Conservation (phyloP, 2,113 vertebrate genomes). For the Nibea coibor region DNA sequence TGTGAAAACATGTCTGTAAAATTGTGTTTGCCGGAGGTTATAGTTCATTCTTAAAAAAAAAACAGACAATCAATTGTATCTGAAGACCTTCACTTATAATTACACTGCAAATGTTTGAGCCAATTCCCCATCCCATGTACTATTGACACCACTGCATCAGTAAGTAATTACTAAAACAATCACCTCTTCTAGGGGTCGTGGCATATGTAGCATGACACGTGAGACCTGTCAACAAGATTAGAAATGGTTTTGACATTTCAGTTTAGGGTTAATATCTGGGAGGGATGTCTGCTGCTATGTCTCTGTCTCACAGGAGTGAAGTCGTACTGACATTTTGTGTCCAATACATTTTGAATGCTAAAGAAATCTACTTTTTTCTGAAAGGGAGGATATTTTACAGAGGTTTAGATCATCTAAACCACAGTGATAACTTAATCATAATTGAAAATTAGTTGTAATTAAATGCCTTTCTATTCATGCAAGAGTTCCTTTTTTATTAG, state of each 20-base stretch:
- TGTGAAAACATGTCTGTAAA: neutral
- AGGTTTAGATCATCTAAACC: no score
- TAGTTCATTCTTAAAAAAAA: neutral
- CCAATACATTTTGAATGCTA: no score
- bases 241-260: neutral
- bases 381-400: no score
- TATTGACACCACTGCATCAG: neutral
- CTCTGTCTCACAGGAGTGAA: no score
- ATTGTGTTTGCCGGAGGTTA: neutral
- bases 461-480: neutral
- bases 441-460: neutral
- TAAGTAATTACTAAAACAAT: neutral
- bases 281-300: no score
- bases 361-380: no score
- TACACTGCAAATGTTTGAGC: neutral
- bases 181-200: no score
- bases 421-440: neutral
- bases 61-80: neutral
- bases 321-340: no score
- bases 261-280: neutral
- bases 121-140: neutral
- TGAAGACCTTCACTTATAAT: neutral
- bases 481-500: neutral
- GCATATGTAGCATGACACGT: neutral
- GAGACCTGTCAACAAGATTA: neutral